Evolutionary conservation across 1,140 invertebrate species (phyloP).

Genomic region (Gerris buenoi): DNA sequence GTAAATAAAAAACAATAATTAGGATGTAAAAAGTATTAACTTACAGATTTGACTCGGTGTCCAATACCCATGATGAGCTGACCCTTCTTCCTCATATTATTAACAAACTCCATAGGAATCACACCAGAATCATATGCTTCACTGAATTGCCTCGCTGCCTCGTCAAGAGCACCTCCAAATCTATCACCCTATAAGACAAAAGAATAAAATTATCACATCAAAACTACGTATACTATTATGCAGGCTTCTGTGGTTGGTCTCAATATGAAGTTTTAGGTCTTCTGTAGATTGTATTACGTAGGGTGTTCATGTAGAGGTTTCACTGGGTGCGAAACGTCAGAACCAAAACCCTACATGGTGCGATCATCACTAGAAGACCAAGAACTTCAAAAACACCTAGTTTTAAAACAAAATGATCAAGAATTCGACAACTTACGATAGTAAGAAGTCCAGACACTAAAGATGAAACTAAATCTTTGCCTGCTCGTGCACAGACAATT

Average conservation of each 20-base stretch:
- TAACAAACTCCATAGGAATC: conserved; percentile 97
- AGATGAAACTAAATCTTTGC: conserved; percentile 96
- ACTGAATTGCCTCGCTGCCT: conserved; percentile 88
- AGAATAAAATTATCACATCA: not conserved
- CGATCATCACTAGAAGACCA: too few species aligned
- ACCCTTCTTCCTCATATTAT: conserved; percentile 90
- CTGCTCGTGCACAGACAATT: conserved; percentile 95
- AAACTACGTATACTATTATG: too few species aligned
- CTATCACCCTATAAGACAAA: conserved; percentile 64
- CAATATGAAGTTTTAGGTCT: too few species aligned
- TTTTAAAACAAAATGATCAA: too few species aligned
- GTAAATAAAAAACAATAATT: too few species aligned
- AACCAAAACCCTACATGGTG: too few species aligned
- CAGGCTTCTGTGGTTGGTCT: too few species aligned
- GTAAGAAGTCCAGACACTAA: conserved; percentile 91
- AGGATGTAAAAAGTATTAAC: conserved; percentile 24
- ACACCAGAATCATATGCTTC: conserved; percentile 86
- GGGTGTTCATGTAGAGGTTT: too few species aligned
- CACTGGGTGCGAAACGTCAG: too few species aligned
- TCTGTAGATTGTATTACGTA: too few species aligned
- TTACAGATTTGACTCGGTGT: conserved; percentile 87
- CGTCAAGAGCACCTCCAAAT: conserved; percentile 95
- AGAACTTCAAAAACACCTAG: too few species aligned
- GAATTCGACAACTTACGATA: conserved; percentile 65
- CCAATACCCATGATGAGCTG: conserved; percentile 99